Conservation (phyloP, 53 echinoderm and acorn worm genomes). For the Antedon mediterranea region DNA sequence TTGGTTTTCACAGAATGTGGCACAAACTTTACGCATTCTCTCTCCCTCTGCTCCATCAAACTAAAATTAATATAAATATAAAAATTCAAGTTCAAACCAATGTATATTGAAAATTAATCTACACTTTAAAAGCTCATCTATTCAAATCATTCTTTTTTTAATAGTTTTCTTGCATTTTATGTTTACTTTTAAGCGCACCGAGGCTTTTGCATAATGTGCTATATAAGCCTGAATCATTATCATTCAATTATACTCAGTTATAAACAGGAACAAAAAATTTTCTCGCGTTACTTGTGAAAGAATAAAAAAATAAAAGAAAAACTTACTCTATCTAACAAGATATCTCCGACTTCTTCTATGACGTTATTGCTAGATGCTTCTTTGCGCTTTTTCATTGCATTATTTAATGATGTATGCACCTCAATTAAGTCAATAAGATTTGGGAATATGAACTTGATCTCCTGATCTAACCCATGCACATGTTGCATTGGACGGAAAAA, state of each 20-base stretch:
- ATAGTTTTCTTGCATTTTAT: too few species aligned
- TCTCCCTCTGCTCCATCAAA: constrained; percentile 79
- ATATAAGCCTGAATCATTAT: too few species aligned
- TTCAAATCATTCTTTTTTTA: too few species aligned
- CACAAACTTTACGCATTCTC: constrained; percentile 54
- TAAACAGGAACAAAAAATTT: too few species aligned
- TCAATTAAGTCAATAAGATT: constrained; percentile 58
- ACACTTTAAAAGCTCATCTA: too few species aligned
- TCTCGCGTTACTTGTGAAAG: not conserved
- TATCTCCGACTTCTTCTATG: constrained; percentile 51
- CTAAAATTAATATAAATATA: too few species aligned
- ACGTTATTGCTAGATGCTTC: constrained; percentile 44
- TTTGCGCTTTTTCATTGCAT: constrained; percentile 72
- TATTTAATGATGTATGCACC: constrained; percentile 49
- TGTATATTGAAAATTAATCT: too few species aligned
- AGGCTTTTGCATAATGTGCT: too few species aligned
- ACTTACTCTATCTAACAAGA: constrained; percentile 69
- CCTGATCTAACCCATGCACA: constrained; percentile 32
- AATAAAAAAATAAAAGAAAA: not conserved
- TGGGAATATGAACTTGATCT: constrained; percentile 54
- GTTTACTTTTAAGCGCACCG: too few species aligned
- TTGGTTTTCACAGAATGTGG: constrained; percentile 66
- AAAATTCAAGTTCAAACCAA: too few species aligned
- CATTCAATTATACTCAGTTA: too few species aligned
- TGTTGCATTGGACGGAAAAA: constrained; percentile 61